Conservation (phyloP, 2,888 invertebrate genomes). For the Tribolium freemani region DNA sequence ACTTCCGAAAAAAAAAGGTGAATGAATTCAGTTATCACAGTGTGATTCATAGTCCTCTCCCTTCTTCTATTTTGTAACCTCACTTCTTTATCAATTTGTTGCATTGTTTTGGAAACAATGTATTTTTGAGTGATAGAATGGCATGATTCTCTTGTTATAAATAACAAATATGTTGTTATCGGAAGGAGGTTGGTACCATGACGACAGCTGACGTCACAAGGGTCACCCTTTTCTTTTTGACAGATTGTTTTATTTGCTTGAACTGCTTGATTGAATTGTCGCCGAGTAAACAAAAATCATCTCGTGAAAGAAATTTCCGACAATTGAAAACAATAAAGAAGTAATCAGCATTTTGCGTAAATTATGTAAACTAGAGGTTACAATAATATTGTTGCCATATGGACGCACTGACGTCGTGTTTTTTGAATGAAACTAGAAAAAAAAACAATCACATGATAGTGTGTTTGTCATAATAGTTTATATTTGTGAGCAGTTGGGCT, state of each 20-base stretch:
- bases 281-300: conserved; percentile 4
- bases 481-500: background rate
- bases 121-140: conserved; percentile 25
- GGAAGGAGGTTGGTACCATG: conserved; percentile 39
- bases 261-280: conserved; percentile 13
- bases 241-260: conserved; percentile 21
- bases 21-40: too few species aligned
- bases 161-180: conserved; percentile 31
- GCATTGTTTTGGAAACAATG: conserved; percentile 36
- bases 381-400: conserved; percentile 32
- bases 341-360: conserved; percentile 17
- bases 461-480: background rate
- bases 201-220: conserved; percentile 42
- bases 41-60: background rate
- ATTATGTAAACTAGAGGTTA: conserved; percentile 35
- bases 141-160: conserved; percentile 36
- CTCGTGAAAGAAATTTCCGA: background rate
- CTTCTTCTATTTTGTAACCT: background rate
- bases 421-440: conserved; percentile 26
- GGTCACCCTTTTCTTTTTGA: conserved; percentile 32
- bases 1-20: too few species aligned
- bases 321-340: background rate
- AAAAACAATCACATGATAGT: conserved; percentile 6
- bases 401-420: conserved; percentile 3
- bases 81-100: background rate